phyloP scores from a whole-genome alignment of 2,888 invertebrate species.

The Anthrax anthrax region DNA sequence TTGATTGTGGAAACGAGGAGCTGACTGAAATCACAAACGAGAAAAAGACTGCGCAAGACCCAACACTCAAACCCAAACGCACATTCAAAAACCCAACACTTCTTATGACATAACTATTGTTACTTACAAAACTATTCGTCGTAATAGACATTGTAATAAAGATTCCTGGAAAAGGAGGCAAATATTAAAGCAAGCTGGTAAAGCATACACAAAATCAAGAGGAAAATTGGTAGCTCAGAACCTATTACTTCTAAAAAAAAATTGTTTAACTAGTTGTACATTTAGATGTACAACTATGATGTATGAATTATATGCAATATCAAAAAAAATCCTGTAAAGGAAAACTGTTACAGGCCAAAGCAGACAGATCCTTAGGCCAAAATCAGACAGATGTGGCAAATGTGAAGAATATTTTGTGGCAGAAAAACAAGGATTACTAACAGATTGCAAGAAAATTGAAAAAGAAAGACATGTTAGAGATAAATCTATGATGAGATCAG shows the following conservation, averaged over 20 bases:
- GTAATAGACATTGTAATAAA: not conserved
- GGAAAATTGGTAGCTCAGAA: not conserved
- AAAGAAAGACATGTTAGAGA: not conserved
- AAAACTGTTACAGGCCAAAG: constrained; percentile 1
- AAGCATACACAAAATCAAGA: not conserved
- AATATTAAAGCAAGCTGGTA: not conserved
- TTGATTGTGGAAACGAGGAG: too few species aligned
- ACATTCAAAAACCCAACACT: too few species aligned
- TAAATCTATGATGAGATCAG: constrained; percentile 1
- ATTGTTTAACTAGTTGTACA: not conserved
- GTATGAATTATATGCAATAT: not conserved
- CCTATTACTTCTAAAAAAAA: not conserved
- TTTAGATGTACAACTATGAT: not conserved
- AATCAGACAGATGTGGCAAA: constrained; percentile 7
- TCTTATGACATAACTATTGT: too few species aligned
- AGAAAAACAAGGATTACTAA: constrained; percentile 3
- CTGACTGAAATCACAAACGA: too few species aligned
- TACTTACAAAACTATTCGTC: not conserved
- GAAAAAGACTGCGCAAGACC: too few species aligned
- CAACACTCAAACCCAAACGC: too few species aligned
- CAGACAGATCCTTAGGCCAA: constrained; percentile 4
- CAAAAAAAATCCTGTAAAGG: not conserved
- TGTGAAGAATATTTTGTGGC: constrained; percentile 4
- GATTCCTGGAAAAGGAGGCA: not conserved
- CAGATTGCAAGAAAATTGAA: not conserved